These are phyloP conservation scores for Illadopsis cleaveri DNA, from an alignment of 2,113 vertebrate genomes.

Conservation along the genomic window DNA sequence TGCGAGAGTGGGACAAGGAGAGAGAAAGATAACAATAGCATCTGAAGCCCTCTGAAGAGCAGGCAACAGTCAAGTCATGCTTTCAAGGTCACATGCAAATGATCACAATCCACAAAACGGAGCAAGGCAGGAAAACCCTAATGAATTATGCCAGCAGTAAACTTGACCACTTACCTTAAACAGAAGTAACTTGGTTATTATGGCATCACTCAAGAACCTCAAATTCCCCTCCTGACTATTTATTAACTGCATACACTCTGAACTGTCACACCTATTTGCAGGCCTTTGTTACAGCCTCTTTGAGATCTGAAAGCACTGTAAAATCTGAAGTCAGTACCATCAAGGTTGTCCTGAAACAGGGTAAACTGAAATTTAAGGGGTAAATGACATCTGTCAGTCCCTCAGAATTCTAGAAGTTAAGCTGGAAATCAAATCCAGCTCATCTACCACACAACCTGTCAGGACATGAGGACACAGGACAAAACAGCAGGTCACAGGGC, in stretches of 20 bases:
- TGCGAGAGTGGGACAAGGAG: not conserved
- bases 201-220: not conserved
- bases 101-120: not conserved
- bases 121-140: not conserved
- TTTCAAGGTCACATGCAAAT: not conserved
- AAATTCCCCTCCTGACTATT: not conserved
- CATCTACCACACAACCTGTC: not conserved
- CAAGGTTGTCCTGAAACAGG: not conserved
- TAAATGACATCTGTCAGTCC: not conserved
- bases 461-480: not conserved
- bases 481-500: not conserved
- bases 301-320: not conserved
- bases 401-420: not conserved
- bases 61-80: not conserved
- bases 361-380: not conserved
- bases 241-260: not conserved
- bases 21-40: not conserved
- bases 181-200: not conserved
- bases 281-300: not conserved
- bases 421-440: not conserved
- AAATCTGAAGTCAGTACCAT: not conserved
- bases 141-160: not conserved
- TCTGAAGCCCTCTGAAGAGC: not conserved
- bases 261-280: not conserved
- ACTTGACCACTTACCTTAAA: not conserved